phyloP scores from a whole-genome alignment of 2,888 invertebrate species.

The Drosophila longiperda region DNA sequence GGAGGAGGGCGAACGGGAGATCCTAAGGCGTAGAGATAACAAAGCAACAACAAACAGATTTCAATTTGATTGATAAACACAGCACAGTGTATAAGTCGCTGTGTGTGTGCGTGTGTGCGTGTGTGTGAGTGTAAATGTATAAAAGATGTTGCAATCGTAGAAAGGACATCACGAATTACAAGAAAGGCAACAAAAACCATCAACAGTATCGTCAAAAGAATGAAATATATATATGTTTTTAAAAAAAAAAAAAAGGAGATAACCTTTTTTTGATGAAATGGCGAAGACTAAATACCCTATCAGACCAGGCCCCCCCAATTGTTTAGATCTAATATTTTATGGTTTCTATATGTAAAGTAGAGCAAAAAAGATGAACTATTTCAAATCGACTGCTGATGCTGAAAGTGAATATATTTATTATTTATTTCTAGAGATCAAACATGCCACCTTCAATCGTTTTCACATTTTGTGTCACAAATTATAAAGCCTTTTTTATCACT shows the following conservation, averaged over 20 bases:
- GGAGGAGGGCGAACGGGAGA: not conserved
- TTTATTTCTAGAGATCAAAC: not conserved
- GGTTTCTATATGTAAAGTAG: not conserved
- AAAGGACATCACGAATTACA: constrained; percentile 49
- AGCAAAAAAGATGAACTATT: not conserved
- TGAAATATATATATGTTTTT: constrained; percentile 10
- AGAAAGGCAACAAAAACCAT: constrained; percentile 52
- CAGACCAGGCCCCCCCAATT: not conserved
- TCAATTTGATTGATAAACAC: constrained; percentile 80
- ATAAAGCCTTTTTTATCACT: not conserved
- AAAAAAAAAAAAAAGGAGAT: constrained; percentile 4
- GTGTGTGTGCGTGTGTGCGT: not conserved
- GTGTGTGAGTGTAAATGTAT: constrained; percentile 41
- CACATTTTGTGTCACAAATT: not conserved
- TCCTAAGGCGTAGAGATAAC: constrained; percentile 11
- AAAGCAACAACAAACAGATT: constrained; percentile 73
- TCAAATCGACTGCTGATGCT: not conserved
- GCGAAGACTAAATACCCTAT: not conserved
- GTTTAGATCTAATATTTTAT: not conserved
- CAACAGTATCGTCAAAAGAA: constrained; percentile 49
- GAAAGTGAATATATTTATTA: not conserved
- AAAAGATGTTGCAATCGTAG: constrained; percentile 66
- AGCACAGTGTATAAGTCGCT: constrained; percentile 8
- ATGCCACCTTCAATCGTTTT: not conserved
- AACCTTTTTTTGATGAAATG: not conserved